Percentiles rank a stretch among this genome's conserved stretches.
Evolutionary conservation across 2,888 invertebrate species (phyloP).

Genomic region (Parnassius glacialis): DNA sequence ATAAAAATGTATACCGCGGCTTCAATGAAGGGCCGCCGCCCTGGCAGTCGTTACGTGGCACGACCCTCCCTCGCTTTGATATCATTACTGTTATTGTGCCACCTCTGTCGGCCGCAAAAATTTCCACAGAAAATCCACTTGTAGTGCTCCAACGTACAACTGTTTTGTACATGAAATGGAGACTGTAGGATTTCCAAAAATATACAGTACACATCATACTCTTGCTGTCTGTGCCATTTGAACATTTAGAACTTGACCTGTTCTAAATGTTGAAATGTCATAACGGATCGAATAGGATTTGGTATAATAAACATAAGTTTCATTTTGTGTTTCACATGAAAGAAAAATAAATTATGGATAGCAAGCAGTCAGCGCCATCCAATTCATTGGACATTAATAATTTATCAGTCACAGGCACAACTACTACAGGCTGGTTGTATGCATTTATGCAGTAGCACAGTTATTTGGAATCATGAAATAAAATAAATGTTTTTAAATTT

Average conservation of each 20-base stretch:
- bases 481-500: neutral
- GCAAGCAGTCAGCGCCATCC: neutral
- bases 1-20: constrained; percentile 56
- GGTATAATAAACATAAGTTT: too few relatives aligned
- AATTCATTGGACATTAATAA: constrained; percentile 3
- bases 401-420: neutral
- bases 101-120: constrained; percentile 51
- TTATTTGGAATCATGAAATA: too few relatives aligned
- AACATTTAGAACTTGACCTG: neutral
- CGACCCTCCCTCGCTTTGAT: constrained; percentile 58
- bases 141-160: constrained; percentile 37
- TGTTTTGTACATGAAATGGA: constrained; percentile 19
- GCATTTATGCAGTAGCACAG: neutral
- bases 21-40: constrained; percentile 40
- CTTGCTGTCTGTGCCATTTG: neutral
- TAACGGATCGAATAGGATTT: too few relatives aligned
- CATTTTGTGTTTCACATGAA: too few relatives aligned
- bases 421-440: neutral
- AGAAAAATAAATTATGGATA: neutral
- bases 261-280: too few relatives aligned
- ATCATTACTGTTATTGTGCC: constrained; percentile 65
- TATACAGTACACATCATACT: neutral
- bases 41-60: constrained; percentile 41
- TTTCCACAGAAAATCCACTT: constrained; percentile 43
- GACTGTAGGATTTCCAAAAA: constrained; percentile 18